These are phyloP conservation scores for Gerris lacustris DNA, from an alignment of 2,888 invertebrate genomes.

Conservation along the genomic window DNA sequence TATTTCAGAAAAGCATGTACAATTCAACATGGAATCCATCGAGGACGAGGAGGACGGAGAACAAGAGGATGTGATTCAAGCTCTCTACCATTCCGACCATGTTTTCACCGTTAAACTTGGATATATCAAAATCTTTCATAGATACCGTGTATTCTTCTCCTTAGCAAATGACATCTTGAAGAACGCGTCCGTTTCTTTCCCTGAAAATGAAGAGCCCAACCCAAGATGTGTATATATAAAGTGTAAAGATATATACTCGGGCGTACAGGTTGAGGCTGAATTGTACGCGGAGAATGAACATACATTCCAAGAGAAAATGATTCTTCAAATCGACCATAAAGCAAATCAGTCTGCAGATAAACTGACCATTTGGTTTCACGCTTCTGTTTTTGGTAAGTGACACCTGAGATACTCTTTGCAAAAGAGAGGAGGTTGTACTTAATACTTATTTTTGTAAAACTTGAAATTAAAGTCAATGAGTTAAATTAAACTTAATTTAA, in stretches of 20 bases:
- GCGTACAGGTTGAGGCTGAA: not conserved
- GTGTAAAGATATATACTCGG: not conserved
- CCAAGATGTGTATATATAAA: not conserved
- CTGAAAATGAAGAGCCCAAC: not conserved
- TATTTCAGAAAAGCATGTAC: not conserved
- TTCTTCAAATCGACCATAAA: not conserved
- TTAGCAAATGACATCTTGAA: not conserved
- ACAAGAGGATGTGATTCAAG: not conserved
- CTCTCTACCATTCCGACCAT: not conserved
- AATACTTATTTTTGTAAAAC: no score
- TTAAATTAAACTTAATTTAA: no score
- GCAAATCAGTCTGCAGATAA: not conserved
- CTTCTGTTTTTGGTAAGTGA: not conserved
- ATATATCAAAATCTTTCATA: not conserved
- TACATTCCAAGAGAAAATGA: not conserved
- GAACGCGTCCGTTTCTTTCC: conserved; percentile 4
- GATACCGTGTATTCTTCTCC: not conserved
- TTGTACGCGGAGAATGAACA: not conserved
- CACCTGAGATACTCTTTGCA: no score
- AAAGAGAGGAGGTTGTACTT: no score
- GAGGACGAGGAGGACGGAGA: not conserved
- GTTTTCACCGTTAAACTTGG: not conserved
- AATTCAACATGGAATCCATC: not conserved
- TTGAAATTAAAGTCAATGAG: no score
- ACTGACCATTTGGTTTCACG: not conserved